Conservation (phyloP, 2,888 invertebrate species). For the Eupithecia pulchellata region DNA sequence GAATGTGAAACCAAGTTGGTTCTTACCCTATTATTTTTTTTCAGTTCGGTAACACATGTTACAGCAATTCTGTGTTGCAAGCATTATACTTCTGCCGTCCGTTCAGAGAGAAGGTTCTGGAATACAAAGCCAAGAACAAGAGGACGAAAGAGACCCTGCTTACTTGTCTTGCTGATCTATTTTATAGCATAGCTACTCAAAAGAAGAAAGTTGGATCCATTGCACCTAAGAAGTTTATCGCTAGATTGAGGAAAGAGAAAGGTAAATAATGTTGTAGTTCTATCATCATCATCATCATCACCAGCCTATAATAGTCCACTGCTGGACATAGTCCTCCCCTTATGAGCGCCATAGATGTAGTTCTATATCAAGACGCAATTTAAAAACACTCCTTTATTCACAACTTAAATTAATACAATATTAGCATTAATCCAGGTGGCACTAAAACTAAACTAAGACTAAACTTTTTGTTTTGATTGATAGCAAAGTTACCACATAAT, state of each 20-base stretch:
- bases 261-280: slow-evolving; percentile 82
- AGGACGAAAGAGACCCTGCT: slow-evolving; percentile 98
- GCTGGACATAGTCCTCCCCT: too few species aligned
- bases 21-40: slow-evolving; percentile 57
- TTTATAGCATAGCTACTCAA: slow-evolving; percentile 99
- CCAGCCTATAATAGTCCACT: too few species aligned
- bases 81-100: slow-evolving; percentile 99
- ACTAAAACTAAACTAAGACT: not conserved
- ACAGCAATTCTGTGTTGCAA: slow-evolving; percentile 99
- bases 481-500: not conserved
- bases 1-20: not conserved
- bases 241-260: slow-evolving; percentile 98
- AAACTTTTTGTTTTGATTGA: not conserved
- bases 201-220: slow-evolving; percentile 99
- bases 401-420: not conserved
- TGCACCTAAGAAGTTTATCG: slow-evolving; percentile 99
- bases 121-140: slow-evolving; percentile 98
- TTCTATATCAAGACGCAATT: too few species aligned
- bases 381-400: too few species aligned
- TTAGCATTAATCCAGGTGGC: not conserved
- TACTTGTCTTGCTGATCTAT: slow-evolving; percentile 98
- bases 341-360: too few species aligned
- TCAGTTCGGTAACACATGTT: slow-evolving; percentile 99
- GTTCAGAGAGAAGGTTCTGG: slow-evolving; percentile 98
- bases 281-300: too few species aligned